Evolutionary conservation across 2,888 invertebrate species (phyloP), one percentile per base, ranked within the genome.

Genomic region (Lycaena phlaeas): DNA sequence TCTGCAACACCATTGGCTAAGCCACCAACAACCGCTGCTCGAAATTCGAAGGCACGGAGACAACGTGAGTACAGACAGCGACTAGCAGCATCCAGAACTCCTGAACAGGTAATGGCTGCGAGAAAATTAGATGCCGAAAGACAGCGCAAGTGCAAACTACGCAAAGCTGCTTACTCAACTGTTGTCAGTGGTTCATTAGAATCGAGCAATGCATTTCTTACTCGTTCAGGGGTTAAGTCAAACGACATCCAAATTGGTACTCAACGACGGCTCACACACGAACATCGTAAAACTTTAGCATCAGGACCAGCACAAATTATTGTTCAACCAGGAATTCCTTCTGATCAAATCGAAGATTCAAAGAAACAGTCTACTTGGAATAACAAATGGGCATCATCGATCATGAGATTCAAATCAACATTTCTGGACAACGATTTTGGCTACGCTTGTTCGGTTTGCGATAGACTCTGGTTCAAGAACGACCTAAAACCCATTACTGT

Each of bases 381-480:
- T 15, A 61, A 26, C 17, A 58, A 62, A 61, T 61, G 59, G 61
- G 0, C 51, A 22, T 53, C 46, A 3, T 56, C 63, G 10, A 61
- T 59, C 14, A 44, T n/a, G 48, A 57, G 56, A 41, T 61, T 58
- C 10, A 46, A 52, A 59, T 36, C 54, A n/a, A 46, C 51, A 26
- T 62, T 58, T 46, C 37, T 57, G 49, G 58, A 56, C 48, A 64
- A 63, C 46, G 56, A 58, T 15, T 65, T 62, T 58, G 61, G 61
- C 50, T 12, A 61, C 41, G 47, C 56, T 53, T 65, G 62, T 14
- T 54, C 57, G 5, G 54, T 68, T 42, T 67, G 64, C 43, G 68
- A 67, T 51, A 41, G 65, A 57, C 38, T 68, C 14, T 68, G 65
- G 64, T 68, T 57, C 36, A 59, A 48, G 41, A 61, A 64, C 4